Percentiles rank a stretch among this genome's conserved stretches.
Conservation (phyloP, 1,140 invertebrate genomes). For the Ceratoteleas bidentatus region DNA sequence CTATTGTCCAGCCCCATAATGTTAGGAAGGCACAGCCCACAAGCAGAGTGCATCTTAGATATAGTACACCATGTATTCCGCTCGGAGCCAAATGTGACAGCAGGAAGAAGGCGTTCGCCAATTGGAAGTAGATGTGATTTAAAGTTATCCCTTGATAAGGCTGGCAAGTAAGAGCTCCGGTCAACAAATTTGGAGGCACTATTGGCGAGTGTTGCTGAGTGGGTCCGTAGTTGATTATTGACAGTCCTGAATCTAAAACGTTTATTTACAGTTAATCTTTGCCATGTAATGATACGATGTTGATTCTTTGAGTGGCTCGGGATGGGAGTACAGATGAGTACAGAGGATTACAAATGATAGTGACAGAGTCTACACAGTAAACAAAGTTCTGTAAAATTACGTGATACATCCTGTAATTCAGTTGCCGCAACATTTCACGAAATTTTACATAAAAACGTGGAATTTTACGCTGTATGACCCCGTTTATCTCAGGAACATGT, state of each 20-base stretch:
- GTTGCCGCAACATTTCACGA: too few relatives aligned
- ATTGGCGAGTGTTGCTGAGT: slow-evolving; percentile 76
- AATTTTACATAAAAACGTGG: too few relatives aligned
- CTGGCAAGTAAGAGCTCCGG: slow-evolving; percentile 79
- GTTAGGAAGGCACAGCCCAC: slow-evolving; percentile 89
- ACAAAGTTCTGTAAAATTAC: too few relatives aligned
- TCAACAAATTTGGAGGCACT: slow-evolving; percentile 79
- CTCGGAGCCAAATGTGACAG: slow-evolving; percentile 90
- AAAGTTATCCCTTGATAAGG: slow-evolving; percentile 80
- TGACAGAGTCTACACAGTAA: too few relatives aligned
- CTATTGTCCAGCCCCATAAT: slow-evolving; percentile 91
- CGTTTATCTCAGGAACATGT: too few relatives aligned
- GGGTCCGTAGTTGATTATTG: slow-evolving; percentile 73
- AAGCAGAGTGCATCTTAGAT: slow-evolving; percentile 88
- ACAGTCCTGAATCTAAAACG: slow-evolving; percentile 71
- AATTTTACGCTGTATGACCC: too few relatives aligned
- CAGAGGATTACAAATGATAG: too few relatives aligned
- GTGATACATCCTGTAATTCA: too few relatives aligned
- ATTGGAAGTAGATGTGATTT: slow-evolving; percentile 90
- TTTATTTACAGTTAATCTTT: not conserved
- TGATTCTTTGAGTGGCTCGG: too few relatives aligned
- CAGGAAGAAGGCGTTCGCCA: slow-evolving; percentile 91
- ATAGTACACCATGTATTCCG: slow-evolving; percentile 89
- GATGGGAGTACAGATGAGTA: too few relatives aligned
- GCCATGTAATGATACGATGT: too few relatives aligned